phyloP scores from a whole-genome alignment of 2,797 vertebrate species.

The Merluccius polli region DNA sequence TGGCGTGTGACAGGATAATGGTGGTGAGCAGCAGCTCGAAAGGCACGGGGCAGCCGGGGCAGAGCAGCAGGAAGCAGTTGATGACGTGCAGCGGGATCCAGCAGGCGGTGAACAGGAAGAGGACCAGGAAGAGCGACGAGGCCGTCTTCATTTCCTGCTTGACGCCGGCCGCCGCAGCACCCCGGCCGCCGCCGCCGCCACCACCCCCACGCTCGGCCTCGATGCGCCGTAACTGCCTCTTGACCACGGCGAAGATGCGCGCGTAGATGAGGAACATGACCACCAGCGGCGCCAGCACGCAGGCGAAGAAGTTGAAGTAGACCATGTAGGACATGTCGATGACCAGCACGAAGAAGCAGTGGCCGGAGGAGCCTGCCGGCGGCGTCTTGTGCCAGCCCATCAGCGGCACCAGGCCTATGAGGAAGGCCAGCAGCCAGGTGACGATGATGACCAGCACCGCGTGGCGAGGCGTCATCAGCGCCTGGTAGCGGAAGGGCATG shows the following conservation, averaged over 20 bases:
- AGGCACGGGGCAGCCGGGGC: conserved; percentile 61
- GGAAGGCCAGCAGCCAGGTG: conserved; percentile 68
- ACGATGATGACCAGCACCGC: conserved; percentile 64
- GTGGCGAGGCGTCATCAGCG: conserved; percentile 69
- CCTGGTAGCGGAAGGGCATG: conserved; percentile 73
- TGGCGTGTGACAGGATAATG: conserved; percentile 79
- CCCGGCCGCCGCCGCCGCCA: conserved; percentile 24
- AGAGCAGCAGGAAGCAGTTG: conserved; percentile 77
- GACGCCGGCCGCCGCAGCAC: conserved; percentile 39
- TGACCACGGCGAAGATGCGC: conserved; percentile 66
- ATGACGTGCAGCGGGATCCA: conserved; percentile 79
- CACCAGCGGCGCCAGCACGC: conserved; percentile 67
- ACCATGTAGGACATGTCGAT: conserved; percentile 73
- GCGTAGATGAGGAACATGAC: conserved; percentile 76
- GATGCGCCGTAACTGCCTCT: conserved; percentile 65
- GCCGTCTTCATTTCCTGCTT: conserved; percentile 71
- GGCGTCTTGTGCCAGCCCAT: conserved; percentile 77
- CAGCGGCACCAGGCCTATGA: conserved; percentile 67
- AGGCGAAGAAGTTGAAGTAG: conserved; percentile 68
- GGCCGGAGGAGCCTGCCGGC: conserved; percentile 21
- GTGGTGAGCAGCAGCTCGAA: conserved; percentile 65
- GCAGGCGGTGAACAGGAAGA: conserved; percentile 77
- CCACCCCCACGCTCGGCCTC: conserved; percentile 40
- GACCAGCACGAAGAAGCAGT: conserved; percentile 68
- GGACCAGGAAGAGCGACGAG: conserved; percentile 72